phyloP scores from a whole-genome alignment of 2,797 vertebrate species.

The Nannoperca australis region DNA sequence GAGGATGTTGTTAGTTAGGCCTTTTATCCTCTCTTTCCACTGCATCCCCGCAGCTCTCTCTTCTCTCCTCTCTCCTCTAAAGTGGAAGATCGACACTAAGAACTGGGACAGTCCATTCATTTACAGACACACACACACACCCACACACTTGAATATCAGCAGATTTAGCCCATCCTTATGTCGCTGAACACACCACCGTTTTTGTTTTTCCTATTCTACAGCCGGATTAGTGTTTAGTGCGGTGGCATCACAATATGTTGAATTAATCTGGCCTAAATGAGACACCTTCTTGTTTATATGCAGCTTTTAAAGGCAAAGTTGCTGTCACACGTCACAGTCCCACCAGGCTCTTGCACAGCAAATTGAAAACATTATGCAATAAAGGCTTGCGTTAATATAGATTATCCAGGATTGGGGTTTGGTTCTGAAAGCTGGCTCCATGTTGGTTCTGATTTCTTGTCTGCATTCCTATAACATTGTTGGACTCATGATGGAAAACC shows the following conservation, averaged over 20 bases:
- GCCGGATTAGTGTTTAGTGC: neutral
- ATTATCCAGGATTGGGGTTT: neutral
- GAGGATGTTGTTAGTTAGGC: constrained; percentile 58
- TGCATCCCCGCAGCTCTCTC: constrained; percentile 41
- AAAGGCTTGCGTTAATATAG: neutral
- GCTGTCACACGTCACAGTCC: neutral
- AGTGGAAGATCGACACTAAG: constrained; percentile 62
- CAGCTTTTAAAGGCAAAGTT: neutral
- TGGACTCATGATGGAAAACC: neutral
- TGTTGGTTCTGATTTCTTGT: neutral
- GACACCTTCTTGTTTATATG: neutral
- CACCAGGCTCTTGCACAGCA: neutral
- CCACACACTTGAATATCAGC: constrained; percentile 24
- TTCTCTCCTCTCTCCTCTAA: constrained; percentile 56
- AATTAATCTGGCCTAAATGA: constrained; percentile 6
- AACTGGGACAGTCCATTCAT: constrained; percentile 73
- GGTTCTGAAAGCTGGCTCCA: neutral
- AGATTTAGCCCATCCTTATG: constrained; percentile 39
- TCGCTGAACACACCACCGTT: constrained; percentile 11
- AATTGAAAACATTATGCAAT: neutral
- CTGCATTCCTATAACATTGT: too few relatives aligned
- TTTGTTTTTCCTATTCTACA: constrained; percentile 12
- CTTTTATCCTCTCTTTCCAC: constrained; percentile 50
- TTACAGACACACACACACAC: constrained; percentile 26
- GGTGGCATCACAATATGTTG: neutral